phyloP scores from a whole-genome alignment of 2,113 vertebrate species.

The Aptenodytes patagonicus region DNA sequence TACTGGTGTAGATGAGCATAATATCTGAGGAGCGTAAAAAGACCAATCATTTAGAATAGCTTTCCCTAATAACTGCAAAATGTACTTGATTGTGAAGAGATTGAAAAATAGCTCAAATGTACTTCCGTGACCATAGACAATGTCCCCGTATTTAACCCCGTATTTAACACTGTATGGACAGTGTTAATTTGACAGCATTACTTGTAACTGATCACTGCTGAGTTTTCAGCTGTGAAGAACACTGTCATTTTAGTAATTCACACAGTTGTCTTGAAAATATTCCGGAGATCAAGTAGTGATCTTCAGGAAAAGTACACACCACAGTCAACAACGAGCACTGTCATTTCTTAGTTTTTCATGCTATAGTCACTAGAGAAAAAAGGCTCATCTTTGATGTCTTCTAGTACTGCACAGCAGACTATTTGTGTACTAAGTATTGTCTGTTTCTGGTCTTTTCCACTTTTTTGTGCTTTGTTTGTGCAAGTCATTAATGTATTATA shows the following conservation, averaged over 20 bases:
- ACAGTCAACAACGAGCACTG: background rate
- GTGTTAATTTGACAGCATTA: background rate
- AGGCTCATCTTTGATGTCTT: background rate
- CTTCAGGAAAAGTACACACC: background rate
- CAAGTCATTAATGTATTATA: background rate
- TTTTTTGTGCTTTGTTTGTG: conserved; percentile 41
- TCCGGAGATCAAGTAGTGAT: background rate
- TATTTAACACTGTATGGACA: background rate
- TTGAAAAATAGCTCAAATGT: background rate
- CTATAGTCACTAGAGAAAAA: background rate
- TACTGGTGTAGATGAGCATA: background rate
- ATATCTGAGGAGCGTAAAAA: background rate
- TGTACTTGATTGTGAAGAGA: background rate
- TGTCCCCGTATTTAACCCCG: background rate
- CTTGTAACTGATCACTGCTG: background rate
- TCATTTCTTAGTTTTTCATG: background rate
- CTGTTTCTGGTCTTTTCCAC: conserved; percentile 10
- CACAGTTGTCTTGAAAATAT: background rate
- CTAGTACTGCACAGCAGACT: background rate
- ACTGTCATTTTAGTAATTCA: background rate
- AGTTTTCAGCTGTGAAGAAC: background rate
- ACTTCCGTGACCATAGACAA: background rate
- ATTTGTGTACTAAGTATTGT: conserved; percentile 10
- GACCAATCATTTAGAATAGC: background rate
- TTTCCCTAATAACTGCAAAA: background rate